Percentiles rank a stretch among this genome's conserved stretches.
These are phyloP conservation scores for Nemotelus pantherinus DNA, from an alignment of 2,888 invertebrate species.

Conservation along the genomic window DNA sequence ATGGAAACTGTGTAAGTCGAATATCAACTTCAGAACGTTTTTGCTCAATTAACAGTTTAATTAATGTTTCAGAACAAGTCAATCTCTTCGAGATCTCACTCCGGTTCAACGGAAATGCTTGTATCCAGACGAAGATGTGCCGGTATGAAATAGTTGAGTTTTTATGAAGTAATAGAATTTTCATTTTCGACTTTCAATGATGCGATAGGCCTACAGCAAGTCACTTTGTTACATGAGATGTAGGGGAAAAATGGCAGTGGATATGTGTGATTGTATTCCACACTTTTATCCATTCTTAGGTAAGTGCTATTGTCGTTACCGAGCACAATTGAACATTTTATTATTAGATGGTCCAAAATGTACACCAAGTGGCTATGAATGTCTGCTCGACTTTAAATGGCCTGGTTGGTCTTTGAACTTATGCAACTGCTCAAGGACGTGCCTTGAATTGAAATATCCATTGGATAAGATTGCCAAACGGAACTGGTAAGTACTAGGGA, in stretches of 20 bases:
- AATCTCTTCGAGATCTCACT: constrained; percentile 56
- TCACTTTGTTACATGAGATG: constrained; percentile 65
- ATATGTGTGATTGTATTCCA: constrained; percentile 65
- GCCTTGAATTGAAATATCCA: constrained; percentile 54
- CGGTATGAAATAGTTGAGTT: constrained; percentile 51
- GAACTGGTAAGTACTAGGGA: constrained; percentile 22
- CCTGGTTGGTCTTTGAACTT: constrained; percentile 61
- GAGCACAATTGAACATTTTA: background rate
- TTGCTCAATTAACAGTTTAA: background rate
- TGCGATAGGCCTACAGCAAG: constrained; percentile 59
- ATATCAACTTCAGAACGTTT: background rate
- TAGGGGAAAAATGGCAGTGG: constrained; percentile 61
- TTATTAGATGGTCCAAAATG: constrained; percentile 58
- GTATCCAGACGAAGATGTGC: constrained; percentile 62
- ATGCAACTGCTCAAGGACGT: constrained; percentile 62
- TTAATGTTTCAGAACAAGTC: constrained; percentile 38
- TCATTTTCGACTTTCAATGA: background rate
- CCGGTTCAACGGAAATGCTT: constrained; percentile 63
- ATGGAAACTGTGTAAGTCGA: constrained; percentile 48
- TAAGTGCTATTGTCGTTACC: background rate
- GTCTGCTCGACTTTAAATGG: constrained; percentile 61
- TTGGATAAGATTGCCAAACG: background rate
- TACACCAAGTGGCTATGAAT: constrained; percentile 60
- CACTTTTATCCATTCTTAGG: constrained; percentile 61
- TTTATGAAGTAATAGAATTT: constrained; percentile 5